These are phyloP conservation scores for Xiphophorus maculatus DNA, from an alignment of 2,113 vertebrate genomes.

Conservation along the genomic window DNA sequence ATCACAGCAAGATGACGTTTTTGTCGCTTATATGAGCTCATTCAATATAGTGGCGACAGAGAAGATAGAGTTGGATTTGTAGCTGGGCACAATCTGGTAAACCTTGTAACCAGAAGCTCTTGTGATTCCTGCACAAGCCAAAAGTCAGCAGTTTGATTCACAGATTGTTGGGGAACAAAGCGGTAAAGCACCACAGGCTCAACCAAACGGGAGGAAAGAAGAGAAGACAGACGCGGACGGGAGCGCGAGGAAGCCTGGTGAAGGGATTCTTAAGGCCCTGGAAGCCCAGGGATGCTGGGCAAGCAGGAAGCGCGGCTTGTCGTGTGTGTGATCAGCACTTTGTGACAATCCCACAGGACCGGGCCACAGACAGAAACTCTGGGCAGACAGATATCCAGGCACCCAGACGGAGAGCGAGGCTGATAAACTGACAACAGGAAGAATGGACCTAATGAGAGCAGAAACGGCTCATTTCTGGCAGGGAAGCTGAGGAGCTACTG, in stretches of 20 bases:
- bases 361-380: conserved; percentile 62
- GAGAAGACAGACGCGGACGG: conserved; percentile 52
- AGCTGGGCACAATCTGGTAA: conserved; percentile 63
- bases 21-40: conserved; percentile 54
- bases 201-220: conserved; percentile 50
- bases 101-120: conserved; percentile 40
- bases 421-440: conserved; percentile 33
- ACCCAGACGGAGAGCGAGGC: conserved; percentile 48
- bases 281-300: conserved; percentile 77
- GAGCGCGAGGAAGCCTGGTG: conserved; percentile 57
- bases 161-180: conserved; percentile 33
- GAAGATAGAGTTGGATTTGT: conserved; percentile 37
- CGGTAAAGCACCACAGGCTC: conserved; percentile 58
- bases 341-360: conserved; percentile 75
- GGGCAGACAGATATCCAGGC: conserved; percentile 61
- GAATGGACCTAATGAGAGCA: conserved; percentile 22
- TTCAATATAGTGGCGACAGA: conserved; percentile 53
- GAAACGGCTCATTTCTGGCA: conserved; percentile 18
- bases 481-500: conserved; percentile 20
- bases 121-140: conserved; percentile 58
- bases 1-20: conserved; percentile 58
- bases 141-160: conserved; percentile 78
- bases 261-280: conserved; percentile 72
- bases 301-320: conserved; percentile 81
- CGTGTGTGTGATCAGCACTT: conserved; percentile 81